Percentiles rank a stretch among this genome's conserved stretches.
phyloP scores from a whole-genome alignment of 2,797 vertebrate species.

The Protonibea diacanthus region DNA sequence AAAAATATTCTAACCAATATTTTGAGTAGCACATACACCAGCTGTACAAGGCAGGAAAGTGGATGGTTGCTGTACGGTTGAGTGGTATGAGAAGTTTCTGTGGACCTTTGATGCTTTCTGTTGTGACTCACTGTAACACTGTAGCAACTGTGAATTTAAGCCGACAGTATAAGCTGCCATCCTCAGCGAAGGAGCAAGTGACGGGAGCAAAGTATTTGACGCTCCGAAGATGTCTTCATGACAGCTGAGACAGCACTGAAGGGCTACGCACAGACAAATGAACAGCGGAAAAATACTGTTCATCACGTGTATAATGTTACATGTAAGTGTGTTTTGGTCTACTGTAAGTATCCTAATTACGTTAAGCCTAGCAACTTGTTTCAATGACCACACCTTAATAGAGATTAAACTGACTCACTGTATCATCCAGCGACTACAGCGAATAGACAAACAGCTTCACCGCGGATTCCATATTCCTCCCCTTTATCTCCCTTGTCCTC shows the following conservation, averaged over 20 bases:
- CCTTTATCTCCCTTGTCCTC: conserved; percentile 20
- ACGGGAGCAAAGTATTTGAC: neutral
- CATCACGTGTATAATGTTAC: too few species aligned
- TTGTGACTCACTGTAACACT: conserved; percentile 11
- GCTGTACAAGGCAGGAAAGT: neutral
- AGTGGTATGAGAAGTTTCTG: neutral
- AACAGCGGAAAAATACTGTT: neutral
- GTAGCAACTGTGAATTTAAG: conserved; percentile 9
- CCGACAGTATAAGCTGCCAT: neutral
- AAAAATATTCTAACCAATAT: neutral
- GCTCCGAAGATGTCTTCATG: neutral
- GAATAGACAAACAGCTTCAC: conserved; percentile 36
- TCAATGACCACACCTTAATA: neutral
- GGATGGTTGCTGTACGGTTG: neutral
- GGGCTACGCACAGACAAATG: neutral
- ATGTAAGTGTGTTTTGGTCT: neutral
- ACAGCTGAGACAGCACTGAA: neutral
- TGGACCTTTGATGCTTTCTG: conserved; percentile 2
- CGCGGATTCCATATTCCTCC: conserved; percentile 13
- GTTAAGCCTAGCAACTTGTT: conserved; percentile 5
- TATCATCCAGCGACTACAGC: conserved; percentile 1
- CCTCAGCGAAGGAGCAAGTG: conserved; percentile 1
- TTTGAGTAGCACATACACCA: neutral
- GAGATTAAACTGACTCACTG: conserved; percentile 14
- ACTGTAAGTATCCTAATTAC: neutral